Conservation (phyloP, 2,888 invertebrate genomes). For the Hybos culiciformis region DNA sequence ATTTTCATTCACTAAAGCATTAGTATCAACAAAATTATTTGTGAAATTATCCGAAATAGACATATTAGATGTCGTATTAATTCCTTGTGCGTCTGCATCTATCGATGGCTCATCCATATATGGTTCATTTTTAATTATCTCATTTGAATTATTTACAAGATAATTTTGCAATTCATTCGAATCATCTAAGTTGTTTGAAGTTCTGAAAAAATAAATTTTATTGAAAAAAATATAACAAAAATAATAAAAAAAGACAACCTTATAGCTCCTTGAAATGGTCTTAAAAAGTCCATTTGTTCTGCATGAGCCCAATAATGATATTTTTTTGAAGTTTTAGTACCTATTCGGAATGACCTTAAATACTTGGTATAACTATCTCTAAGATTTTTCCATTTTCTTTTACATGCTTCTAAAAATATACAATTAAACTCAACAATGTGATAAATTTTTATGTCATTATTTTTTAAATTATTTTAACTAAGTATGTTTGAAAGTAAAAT, state of each 20-base stretch:
- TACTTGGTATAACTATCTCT: slow-evolving; percentile 36
- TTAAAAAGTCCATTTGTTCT: slow-evolving; percentile 33
- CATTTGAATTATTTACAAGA: slow-evolving; percentile 26
- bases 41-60: too few species aligned
- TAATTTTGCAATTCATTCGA: slow-evolving; percentile 12
- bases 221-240: background rate
- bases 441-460: too few species aligned
- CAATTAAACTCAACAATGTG: too few species aligned
- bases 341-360: slow-evolving; percentile 33
- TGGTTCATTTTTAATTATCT: slow-evolving; percentile 29
- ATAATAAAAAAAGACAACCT: slow-evolving; percentile 23
- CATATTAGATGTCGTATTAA: too few species aligned
- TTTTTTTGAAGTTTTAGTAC: slow-evolving; percentile 34
- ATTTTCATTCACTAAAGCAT: too few species aligned
- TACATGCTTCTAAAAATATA: slow-evolving; percentile 27
- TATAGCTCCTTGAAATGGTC: slow-evolving; percentile 34
- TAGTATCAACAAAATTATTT: too few species aligned
- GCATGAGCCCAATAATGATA: slow-evolving; percentile 36
- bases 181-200: slow-evolving; percentile 1
- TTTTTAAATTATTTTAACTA: too few species aligned
- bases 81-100: too few species aligned
- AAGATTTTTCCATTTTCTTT: slow-evolving; percentile 35
- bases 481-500: too few species aligned
- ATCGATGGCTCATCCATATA: too few species aligned
- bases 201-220: background rate